Base-by-base conservation (phyloP, 53 echinoderm and acorn worm genomes). In the Hippasteria phrygiana region DNA sequence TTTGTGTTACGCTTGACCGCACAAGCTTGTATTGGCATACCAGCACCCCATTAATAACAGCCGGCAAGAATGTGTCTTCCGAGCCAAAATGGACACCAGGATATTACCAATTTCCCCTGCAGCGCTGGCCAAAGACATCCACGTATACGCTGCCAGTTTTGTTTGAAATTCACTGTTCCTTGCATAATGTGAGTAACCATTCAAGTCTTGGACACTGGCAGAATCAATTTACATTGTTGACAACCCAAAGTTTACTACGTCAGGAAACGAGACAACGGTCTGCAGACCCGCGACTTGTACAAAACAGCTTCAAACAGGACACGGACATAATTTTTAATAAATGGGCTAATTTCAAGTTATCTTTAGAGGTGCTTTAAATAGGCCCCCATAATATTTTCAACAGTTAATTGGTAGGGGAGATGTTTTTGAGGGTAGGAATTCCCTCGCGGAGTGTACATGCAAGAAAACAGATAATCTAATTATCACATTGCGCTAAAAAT, bases 251-350 rank as follows among this genome's bases (percentile, higher is more conserved):
- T 82, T 82, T 64, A 66, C 65, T 1, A 43, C 43, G 43, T 65
- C 82, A 82, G 82, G 82, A 82, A 82, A 63, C 82, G 18, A 1
- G 43, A 33, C 40, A 66, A 20, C 29, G 45, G 34, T 64, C 82
- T 28, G 43, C 66, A 79, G 79, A 56, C 79, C 79, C 33, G 79
- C 6, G 34, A 13, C 41, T 32, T 55, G 34, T 38, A 18, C 64
- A 82, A 82, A 38, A 82, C 45, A 64, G 24, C 14, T 43, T 82
- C 82, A 82, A 82, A 43, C 82, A 82, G 82, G 82, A 82, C 82
- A 82, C 66, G 73, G 5, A 24, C 64, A 43, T 82, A 82, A 82
- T 82, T 82, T 82, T 26, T 64, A 82, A 66, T 43, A 65, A 64
- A 13, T 43, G 59, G 2, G 28, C 64, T 27, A 81, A 62, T 64